phyloP scores from a whole-genome alignment of 2,797 vertebrate genomes.

The Morus bassanus region DNA sequence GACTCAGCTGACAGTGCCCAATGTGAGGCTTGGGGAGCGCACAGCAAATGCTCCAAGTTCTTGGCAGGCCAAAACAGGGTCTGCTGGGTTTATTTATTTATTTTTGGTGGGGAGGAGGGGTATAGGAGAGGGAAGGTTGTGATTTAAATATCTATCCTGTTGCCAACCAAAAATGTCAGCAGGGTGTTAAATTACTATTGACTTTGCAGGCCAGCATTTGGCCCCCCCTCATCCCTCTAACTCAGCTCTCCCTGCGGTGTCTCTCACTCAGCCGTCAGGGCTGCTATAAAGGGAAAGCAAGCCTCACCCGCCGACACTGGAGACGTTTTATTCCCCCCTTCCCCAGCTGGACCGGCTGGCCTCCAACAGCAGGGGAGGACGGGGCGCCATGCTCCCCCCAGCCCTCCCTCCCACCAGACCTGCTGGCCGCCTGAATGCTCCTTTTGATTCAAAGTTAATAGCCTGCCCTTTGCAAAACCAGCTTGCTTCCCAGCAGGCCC shows the following conservation, averaged over 20 bases:
- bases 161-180: slow-evolving; percentile 67
- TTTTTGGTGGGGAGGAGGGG: slow-evolving; percentile 6
- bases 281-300: slow-evolving; percentile 50
- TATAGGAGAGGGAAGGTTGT: slow-evolving; percentile 38
- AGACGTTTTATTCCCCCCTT: not conserved
- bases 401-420: not conserved
- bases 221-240: not conserved
- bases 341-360: not conserved
- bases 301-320: not conserved
- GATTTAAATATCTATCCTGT: slow-evolving; percentile 56
- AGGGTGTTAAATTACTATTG: slow-evolving; percentile 58
- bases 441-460: slow-evolving; percentile 30
- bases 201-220: not conserved
- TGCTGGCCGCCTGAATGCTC: not conserved
- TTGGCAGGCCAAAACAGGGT: slow-evolving; percentile 55
- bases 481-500: not conserved
- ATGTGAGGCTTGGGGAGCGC: not conserved
- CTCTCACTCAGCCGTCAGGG: not conserved
- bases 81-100: slow-evolving; percentile 54
- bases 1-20: not conserved
- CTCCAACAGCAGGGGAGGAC: not conserved
- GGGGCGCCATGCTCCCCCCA: not conserved
- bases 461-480: not conserved
- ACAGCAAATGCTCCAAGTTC: slow-evolving; percentile 44
- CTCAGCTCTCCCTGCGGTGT: not conserved